These are phyloP conservation scores for Kryptolebias ocellatus DNA, from an alignment of 2,797 vertebrate species.

Conservation along the genomic window DNA sequence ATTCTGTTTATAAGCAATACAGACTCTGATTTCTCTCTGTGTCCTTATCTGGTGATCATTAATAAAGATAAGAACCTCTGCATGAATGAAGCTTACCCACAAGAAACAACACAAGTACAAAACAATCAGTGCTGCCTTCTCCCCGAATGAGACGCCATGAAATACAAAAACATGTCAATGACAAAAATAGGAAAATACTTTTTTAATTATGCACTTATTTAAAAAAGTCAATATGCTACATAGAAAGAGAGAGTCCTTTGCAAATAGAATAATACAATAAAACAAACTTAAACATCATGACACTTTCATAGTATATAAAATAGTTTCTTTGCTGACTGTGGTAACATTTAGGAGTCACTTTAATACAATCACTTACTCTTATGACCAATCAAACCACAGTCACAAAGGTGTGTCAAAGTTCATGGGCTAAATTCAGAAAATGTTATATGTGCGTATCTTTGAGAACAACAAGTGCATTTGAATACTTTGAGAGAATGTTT, in stretches of 20 bases:
- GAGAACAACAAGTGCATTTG: background rate
- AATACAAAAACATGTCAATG: background rate
- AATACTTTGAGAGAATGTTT: background rate
- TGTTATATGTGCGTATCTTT: no score
- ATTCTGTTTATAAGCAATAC: background rate
- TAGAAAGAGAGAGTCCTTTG: no score
- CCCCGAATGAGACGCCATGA: background rate
- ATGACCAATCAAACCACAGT: no score
- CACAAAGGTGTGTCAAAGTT: no score
- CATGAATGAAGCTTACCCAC: background rate
- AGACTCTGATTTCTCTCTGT: background rate
- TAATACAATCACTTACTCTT: background rate
- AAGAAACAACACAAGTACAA: background rate
- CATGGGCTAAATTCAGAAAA: no score
- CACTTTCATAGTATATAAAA: no score
- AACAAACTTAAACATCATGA: no score
- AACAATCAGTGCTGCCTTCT: background rate
- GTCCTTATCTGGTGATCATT: background rate
- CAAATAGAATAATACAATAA: background rate
- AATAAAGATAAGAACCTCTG: background rate
- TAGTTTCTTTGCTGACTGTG: no score
- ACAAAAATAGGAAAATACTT: background rate
- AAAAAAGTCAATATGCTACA: background rate
- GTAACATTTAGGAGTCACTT: background rate
- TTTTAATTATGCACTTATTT: background rate